These are phyloP conservation scores for Cepaea nemoralis DNA, from an alignment of 1,140 invertebrate species.

Conservation along the genomic window DNA sequence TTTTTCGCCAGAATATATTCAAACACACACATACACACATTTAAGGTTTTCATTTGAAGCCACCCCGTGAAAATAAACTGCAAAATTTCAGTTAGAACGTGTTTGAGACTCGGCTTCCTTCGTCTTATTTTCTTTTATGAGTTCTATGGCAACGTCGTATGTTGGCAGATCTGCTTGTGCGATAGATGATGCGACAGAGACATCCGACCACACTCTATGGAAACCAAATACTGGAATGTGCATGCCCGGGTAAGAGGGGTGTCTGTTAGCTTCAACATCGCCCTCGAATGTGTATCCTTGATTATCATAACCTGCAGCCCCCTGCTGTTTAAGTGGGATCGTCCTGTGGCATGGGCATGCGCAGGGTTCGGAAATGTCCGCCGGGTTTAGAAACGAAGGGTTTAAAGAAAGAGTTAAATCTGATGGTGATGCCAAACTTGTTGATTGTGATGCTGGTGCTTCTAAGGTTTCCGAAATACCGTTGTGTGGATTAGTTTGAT, in stretches of 20 bases:
- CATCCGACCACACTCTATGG: neutral
- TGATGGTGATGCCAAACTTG: neutral
- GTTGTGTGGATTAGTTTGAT: no score
- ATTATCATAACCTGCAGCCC: slow-evolving; percentile 45
- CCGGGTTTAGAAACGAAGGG: neutral
- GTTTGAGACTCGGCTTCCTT: neutral
- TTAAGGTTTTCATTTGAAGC: no score
- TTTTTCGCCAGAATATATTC: no score
- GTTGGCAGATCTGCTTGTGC: slow-evolving; percentile 17
- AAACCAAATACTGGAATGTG: slow-evolving; percentile 11
- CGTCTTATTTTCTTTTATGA: slow-evolving; percentile 13
- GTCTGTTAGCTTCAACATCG: neutral
- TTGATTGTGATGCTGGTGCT: neutral
- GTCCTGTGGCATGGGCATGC: slow-evolving; percentile 39
- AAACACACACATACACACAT: no score
- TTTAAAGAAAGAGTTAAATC: neutral
- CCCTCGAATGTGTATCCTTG: slow-evolving; percentile 45
- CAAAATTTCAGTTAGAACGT: neutral
- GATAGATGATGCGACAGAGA: neutral
- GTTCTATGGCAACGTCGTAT: slow-evolving; percentile 26
- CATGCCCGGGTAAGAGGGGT: neutral
- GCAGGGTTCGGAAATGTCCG: slow-evolving; percentile 17
- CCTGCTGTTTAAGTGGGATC: neutral
- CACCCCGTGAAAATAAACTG: no score
- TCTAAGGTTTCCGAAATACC: neutral